A percentile compares a stretch with the other conserved stretches of the same genome.
phyloP scores from a whole-genome alignment of 2,888 invertebrate species.

The Agrenia bidenticulata region DNA sequence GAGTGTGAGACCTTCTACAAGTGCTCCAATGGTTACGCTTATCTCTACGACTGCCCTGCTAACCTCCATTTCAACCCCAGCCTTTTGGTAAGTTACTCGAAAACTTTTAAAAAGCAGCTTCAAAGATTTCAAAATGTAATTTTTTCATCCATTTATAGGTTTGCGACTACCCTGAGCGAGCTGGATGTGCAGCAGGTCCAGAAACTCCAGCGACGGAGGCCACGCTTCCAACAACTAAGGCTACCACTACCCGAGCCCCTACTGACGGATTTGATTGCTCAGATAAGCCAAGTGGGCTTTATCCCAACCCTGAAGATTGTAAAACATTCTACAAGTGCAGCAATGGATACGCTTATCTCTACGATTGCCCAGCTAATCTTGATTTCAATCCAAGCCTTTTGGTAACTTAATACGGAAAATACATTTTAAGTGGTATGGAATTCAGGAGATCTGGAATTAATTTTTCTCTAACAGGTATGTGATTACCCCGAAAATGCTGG shows the following conservation, averaged over 20 bases:
- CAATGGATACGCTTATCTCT: conserved; percentile 15
- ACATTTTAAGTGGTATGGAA: neutral
- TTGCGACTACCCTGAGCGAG: conserved; percentile 42
- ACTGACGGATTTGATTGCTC: conserved; percentile 11
- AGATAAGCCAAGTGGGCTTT: conserved; percentile 19
- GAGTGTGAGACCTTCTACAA: conserved; percentile 60
- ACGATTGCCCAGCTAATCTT: conserved; percentile 35
- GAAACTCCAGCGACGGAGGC: conserved; percentile 8
- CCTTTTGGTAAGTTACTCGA: conserved; percentile 12
- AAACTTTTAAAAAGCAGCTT: neutral
- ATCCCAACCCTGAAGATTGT: conserved; percentile 39
- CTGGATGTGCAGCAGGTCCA: conserved; percentile 25
- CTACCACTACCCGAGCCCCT: conserved; percentile 3
- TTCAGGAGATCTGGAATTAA: too few relatives aligned
- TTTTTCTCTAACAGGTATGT: conserved; percentile 22
- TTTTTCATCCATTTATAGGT: too few relatives aligned
- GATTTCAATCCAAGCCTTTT: conserved; percentile 35
- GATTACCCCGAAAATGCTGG: conserved; percentile 41
- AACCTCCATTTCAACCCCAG: conserved; percentile 38
- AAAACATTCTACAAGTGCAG: conserved; percentile 30
- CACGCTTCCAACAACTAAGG: neutral
- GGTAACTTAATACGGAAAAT: neutral
- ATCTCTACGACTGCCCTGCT: conserved; percentile 36
- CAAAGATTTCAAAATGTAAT: too few relatives aligned
- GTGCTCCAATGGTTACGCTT: conserved; percentile 55